Conservation (phyloP, 2,797 vertebrate species). For the Cryptoblepharus egeriae region DNA sequence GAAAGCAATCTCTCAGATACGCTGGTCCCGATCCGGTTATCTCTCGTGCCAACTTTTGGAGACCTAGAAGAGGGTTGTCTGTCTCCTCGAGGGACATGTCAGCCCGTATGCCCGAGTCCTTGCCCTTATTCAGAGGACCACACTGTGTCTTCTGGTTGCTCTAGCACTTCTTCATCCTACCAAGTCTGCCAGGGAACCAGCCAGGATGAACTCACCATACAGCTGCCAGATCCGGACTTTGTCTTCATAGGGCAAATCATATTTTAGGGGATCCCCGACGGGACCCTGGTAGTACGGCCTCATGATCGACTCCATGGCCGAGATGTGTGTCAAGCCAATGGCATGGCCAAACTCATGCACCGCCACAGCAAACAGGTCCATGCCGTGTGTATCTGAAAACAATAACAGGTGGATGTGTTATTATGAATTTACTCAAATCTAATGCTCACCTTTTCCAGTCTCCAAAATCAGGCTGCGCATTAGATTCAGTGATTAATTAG, state of each 20-base stretch:
- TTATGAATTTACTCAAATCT: too few relatives aligned
- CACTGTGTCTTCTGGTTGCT: neutral
- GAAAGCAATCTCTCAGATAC: too few relatives aligned
- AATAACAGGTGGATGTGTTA: rapidly evolving
- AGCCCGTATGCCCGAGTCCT: neutral
- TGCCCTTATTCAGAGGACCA: neutral
- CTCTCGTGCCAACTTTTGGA: neutral
- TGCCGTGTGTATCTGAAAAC: conserved; percentile 86
- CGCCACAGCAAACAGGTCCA: conserved; percentile 96
- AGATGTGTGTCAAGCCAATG: conserved; percentile 93
- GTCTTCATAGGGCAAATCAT: conserved; percentile 93
- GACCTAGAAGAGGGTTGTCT: neutral
- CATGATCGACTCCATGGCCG: conserved; percentile 93
- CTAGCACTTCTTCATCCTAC: neutral
- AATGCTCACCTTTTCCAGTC: too few relatives aligned
- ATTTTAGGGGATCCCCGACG: conserved; percentile 94
- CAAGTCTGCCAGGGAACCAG: neutral
- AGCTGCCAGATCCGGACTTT: conserved; percentile 96
- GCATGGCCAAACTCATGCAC: conserved; percentile 98
- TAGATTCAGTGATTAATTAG: too few relatives aligned
- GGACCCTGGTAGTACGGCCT: conserved; percentile 97
- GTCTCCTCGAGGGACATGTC: neutral
- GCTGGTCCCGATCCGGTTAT: neutral
- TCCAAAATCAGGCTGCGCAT: too few relatives aligned
- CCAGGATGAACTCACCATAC: conserved; percentile 81